Percentiles rank a stretch among this genome's conserved stretches.
phyloP scores from a whole-genome alignment of 2,888 invertebrate genomes.

The Ophion slaviceki region DNA sequence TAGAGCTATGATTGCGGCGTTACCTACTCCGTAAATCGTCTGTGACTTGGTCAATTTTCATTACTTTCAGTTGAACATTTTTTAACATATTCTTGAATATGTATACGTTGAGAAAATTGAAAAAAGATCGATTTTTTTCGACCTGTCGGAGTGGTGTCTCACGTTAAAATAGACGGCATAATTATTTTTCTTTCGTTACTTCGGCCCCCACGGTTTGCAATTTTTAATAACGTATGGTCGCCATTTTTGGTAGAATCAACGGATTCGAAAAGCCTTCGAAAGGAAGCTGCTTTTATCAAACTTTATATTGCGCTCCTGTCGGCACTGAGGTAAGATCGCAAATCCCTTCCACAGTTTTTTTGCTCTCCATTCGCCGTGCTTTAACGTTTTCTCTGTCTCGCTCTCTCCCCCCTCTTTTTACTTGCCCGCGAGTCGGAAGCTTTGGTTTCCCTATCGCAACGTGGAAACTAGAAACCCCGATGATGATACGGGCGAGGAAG shows the following conservation, averaged over 20 bases:
- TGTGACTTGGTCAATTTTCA: too few relatives aligned
- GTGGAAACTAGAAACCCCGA: slow-evolving; percentile 38
- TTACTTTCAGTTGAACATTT: too few relatives aligned
- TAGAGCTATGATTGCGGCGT: too few relatives aligned
- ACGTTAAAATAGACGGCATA: too few relatives aligned
- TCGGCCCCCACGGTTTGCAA: not conserved
- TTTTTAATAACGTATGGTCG: not conserved
- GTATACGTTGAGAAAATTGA: too few relatives aligned
- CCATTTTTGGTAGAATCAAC: not conserved
- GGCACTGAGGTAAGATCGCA: not conserved
- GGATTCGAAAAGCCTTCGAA: not conserved
- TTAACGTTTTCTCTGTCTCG: not conserved
- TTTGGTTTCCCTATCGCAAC: slow-evolving; percentile 27
- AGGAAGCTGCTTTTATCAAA: not conserved
- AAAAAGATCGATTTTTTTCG: too few relatives aligned
- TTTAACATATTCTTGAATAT: too few relatives aligned
- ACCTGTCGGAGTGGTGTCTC: too few relatives aligned
- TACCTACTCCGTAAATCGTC: too few relatives aligned
- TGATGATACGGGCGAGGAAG: slow-evolving; percentile 38
- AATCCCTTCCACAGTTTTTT: not conserved
- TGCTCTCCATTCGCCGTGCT: not conserved
- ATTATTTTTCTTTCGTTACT: not conserved
- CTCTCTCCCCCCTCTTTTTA: slow-evolving; percentile 26
- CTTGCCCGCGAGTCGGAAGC: not conserved
- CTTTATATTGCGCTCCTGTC: not conserved